Base-by-base conservation (phyloP, 2,113 vertebrate genomes). In the Oplegnathus fasciatus region DNA sequence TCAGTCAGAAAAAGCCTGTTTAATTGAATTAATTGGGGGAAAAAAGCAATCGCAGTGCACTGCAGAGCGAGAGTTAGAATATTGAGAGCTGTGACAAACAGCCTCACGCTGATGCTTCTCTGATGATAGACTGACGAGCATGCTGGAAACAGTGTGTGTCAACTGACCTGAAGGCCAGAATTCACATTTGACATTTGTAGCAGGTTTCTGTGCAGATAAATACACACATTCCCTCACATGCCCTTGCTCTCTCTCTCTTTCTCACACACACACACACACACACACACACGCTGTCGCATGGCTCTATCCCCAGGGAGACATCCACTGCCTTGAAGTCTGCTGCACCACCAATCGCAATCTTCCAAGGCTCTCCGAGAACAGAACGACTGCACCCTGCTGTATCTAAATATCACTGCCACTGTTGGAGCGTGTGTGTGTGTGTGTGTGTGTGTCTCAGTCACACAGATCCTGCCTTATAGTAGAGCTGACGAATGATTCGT, bases 261-360 rank as follows among this genome's bases (percentile, higher is more conserved):
- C 77, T 18, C n/a, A 10, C 58, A 30, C 64, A 48, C 40, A 52
- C 44, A 58, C 55, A 60, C 72, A 67, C 34, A 69, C 71, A 83
- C 70, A 73, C 44, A 77, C 52, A 58, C 10, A 30, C 15, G 54
- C 71, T 62, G 87, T 89, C 89, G 64, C 86, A 91, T 73, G 87
- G 73, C 82, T 90, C 82, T 82, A 64, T 92, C 82, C 88, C 87
- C 62, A 61, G 83, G 89, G 90, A 94, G 78, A 87, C 85, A 75
- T 80, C 74, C 86, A 73, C 86, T 75, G 85, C 88, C 91, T 93
- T 87, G 78, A 91, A 89, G 88, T 88, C 89, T 84, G 86, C 91
- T 77, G 91, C 86, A 88, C 86, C 75, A 86, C 85, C 87, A 91
- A 88, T 85, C 54, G 17, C 78, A 82, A 83, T 91, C 86, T 83